Conservation (phyloP, 2,888 invertebrate genomes). For the Callyntrura sp. region DNA sequence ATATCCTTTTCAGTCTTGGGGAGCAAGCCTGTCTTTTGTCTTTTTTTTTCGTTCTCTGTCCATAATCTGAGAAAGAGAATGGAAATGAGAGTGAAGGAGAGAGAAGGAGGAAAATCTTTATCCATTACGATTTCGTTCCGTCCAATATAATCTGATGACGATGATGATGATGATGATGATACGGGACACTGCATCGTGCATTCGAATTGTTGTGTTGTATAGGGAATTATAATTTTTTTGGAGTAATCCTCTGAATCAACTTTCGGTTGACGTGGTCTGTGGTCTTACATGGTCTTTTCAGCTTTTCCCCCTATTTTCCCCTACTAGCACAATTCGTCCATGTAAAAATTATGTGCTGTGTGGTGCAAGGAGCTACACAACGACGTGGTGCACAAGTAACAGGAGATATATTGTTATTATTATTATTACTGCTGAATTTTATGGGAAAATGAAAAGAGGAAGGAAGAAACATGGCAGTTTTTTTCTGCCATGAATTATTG, state of each 20-base stretch:
- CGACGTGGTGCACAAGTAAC: not conserved
- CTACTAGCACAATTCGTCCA: not conserved
- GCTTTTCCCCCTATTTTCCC: not conserved
- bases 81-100: not conserved
- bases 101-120: not conserved
- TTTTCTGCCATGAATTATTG: not conserved
- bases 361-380: not conserved
- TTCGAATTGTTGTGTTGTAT: conserved; percentile 26
- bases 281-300: not conserved
- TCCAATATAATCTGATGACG: not conserved
- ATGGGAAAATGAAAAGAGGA: not conserved
- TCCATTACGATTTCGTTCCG: conserved; percentile 27
- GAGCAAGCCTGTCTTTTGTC: not conserved
- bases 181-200: not conserved
- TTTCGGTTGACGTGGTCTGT: not conserved
- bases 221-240: not conserved
- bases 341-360: not conserved
- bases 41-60: too few relatives aligned
- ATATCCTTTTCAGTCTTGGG: conserved; percentile 13
- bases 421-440: conserved; percentile 3
- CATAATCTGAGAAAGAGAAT: not conserved
- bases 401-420: not conserved
- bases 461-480: conserved; percentile 19
- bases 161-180: not conserved
- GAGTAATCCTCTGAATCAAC: not conserved